Conservation (phyloP, 2,888 invertebrate genomes). For the Pemphredon lugubris region DNA sequence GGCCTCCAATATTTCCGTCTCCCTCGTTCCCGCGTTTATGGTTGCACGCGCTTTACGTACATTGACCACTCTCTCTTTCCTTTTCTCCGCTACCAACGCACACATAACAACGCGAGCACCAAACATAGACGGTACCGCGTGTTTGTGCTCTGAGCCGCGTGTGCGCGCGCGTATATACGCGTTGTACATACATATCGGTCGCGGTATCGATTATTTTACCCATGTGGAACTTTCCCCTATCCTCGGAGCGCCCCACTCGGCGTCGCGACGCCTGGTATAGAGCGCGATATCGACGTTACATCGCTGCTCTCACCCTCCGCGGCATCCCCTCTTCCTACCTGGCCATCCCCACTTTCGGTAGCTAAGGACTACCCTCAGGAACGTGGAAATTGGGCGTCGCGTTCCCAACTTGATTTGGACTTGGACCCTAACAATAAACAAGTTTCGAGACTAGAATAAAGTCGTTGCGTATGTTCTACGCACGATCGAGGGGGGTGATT, state of each 20-base stretch:
- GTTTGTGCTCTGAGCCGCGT: slow-evolving; percentile 11
- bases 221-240: slow-evolving; percentile 79
- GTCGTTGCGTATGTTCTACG: too few relatives aligned
- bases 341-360: slow-evolving; percentile 31
- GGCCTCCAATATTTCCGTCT: too few relatives aligned
- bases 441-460: too few relatives aligned
- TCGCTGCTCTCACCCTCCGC: slow-evolving; percentile 63
- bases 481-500: neutral
- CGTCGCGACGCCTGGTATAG: slow-evolving; percentile 77
- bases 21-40: too few relatives aligned
- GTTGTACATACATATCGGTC: slow-evolving; percentile 77
- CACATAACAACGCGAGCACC: too few relatives aligned
- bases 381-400: slow-evolving; percentile 31
- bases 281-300: slow-evolving; percentile 80
- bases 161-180: slow-evolving; percentile 47
- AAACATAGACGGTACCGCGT: slow-evolving; percentile 5
- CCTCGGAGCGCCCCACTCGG: slow-evolving; percentile 70
- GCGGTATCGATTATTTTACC: slow-evolving; percentile 80
- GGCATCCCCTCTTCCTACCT: slow-evolving; percentile 46
- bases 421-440: too few relatives aligned
- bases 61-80: neutral
- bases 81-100: neutral
- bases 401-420: too few relatives aligned
- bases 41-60: too few relatives aligned
- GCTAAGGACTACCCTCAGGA: slow-evolving; percentile 51